A percentile compares a stretch with the other conserved stretches of the same genome.
These are phyloP conservation scores for Microchirus variegatus DNA, from an alignment of 2,797 vertebrate species.

Conservation along the genomic window DNA sequence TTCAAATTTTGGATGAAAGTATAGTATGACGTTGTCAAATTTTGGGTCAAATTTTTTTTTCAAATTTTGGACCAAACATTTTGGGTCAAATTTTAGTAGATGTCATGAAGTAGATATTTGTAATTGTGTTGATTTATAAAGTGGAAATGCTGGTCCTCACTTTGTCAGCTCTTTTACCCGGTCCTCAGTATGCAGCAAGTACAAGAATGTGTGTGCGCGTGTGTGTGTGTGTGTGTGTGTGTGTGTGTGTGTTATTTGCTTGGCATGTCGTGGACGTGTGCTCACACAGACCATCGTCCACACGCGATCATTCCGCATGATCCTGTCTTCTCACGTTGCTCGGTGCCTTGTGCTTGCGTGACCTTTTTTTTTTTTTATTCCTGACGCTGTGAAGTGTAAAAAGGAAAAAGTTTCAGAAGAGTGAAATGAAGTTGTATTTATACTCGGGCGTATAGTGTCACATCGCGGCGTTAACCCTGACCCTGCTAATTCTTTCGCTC, in stretches of 20 bases:
- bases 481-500: slow-evolving; percentile 54
- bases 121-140: no score
- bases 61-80: no score
- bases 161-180: no score
- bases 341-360: slow-evolving; percentile 32
- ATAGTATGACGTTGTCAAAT: no score
- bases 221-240: no score
- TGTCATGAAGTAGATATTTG: no score
- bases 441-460: slow-evolving; percentile 16
- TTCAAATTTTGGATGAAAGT: no score
- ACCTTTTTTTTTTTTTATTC: neutral
- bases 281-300: slow-evolving; percentile 71
- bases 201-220: no score
- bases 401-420: slow-evolving; percentile 31
- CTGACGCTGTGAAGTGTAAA: neutral
- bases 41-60: no score
- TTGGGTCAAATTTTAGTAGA: no score
- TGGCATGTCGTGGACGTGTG: slow-evolving; percentile 50
- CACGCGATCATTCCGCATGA: slow-evolving; percentile 70
- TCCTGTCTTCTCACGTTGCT: slow-evolving; percentile 37
- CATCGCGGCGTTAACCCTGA: slow-evolving; percentile 37
- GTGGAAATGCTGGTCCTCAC: no score
- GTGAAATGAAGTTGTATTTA: slow-evolving; percentile 27
- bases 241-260: slow-evolving; percentile 54
- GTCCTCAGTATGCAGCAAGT: no score